phyloP scores from a whole-genome alignment of 2,888 invertebrate genomes.

The Pyrocoelia pectoralis region DNA sequence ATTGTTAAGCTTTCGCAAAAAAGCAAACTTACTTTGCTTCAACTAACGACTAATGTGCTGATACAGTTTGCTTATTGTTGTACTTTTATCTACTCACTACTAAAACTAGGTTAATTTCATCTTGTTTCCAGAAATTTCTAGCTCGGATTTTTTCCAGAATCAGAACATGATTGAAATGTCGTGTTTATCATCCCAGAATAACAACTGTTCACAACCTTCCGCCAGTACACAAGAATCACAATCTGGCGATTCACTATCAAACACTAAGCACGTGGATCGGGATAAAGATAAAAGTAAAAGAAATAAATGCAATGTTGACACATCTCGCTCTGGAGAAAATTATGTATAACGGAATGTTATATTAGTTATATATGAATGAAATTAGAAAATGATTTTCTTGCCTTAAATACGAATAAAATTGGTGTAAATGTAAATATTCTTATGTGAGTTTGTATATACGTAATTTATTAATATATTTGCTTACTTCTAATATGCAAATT shows the following conservation, averaged over 20 bases:
- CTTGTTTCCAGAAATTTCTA: constrained; percentile 62
- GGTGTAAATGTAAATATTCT: constrained; percentile 16
- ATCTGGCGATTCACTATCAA: constrained; percentile 29
- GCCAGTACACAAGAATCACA: constrained; percentile 39
- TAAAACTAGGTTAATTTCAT: constrained; percentile 61
- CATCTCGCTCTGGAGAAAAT: constrained; percentile 41
- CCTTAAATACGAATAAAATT: background rate
- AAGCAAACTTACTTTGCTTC: constrained; percentile 27
- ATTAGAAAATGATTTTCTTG: constrained; percentile 14
- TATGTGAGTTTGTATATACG: constrained; percentile 15
- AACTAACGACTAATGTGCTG: constrained; percentile 54
- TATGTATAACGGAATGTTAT: constrained; percentile 37
- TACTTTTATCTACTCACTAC: constrained; percentile 54
- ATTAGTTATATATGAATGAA: background rate
- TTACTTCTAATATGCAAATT: background rate
- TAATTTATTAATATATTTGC: background rate
- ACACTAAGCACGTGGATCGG: constrained; percentile 34
- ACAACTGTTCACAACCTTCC: constrained; percentile 61
- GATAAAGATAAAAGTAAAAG: constrained; percentile 42
- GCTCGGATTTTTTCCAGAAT: constrained; percentile 63
- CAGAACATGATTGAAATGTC: constrained; percentile 73
- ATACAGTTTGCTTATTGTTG: constrained; percentile 44
- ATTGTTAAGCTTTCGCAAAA: constrained; percentile 21
- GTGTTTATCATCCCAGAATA: constrained; percentile 70
- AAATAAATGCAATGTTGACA: constrained; percentile 32